Conservation (phyloP, 2,113 vertebrate species). For the Malurus elegans region DNA sequence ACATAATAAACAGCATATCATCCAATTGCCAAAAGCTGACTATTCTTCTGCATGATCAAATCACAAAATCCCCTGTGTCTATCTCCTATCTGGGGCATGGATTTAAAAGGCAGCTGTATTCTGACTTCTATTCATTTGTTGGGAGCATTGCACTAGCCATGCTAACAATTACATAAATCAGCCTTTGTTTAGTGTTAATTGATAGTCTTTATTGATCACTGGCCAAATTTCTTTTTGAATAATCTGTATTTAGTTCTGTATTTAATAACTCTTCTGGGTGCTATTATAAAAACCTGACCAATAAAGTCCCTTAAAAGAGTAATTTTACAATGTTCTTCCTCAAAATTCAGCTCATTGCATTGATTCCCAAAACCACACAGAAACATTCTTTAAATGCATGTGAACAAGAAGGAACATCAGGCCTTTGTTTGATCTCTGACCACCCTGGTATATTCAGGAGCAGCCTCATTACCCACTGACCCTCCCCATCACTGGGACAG, state of each 20-base stretch:
- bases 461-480: background rate
- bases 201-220: background rate
- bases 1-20: background rate
- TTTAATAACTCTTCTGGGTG: slow-evolving; percentile 7
- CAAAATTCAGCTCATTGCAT: background rate
- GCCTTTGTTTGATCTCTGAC: background rate
- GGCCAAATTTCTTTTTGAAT: background rate
- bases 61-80: slow-evolving; percentile 51
- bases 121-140: slow-evolving; percentile 37
- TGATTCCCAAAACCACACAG: background rate
- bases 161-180: slow-evolving; percentile 32
- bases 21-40: background rate
- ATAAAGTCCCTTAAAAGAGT: background rate
- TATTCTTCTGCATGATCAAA: slow-evolving; percentile 28
- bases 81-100: slow-evolving; percentile 4
- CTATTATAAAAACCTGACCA: background rate
- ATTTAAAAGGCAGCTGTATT: slow-evolving; percentile 43
- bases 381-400: background rate
- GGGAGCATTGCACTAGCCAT: slow-evolving; percentile 7
- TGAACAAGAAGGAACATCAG: background rate
- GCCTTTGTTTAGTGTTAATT: background rate
- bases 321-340: background rate
- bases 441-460: background rate
- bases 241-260: background rate
- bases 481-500: background rate